Conservation (phyloP, 2,888 invertebrate genomes). For the Lasioglossum leucozonium region DNA sequence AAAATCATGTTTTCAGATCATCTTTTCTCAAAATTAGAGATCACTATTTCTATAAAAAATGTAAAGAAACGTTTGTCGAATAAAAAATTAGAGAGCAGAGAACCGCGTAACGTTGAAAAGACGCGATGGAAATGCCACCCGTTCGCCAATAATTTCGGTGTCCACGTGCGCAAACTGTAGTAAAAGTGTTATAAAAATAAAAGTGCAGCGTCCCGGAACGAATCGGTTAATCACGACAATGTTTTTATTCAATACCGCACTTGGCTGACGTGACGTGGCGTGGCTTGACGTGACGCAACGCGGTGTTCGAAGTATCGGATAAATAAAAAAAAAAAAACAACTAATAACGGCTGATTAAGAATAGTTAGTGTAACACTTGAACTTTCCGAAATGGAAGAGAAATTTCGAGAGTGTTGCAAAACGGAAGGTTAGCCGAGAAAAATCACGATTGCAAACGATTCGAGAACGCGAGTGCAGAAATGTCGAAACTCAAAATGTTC, state of each 20-base stretch:
- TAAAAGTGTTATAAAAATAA: constrained; percentile 14
- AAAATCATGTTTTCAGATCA: too few relatives aligned
- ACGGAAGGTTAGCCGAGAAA: not conserved
- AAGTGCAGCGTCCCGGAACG: constrained; percentile 22
- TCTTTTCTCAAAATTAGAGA: not conserved
- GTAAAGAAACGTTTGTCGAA: not conserved
- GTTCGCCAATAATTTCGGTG: constrained; percentile 5
- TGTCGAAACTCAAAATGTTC: not conserved
- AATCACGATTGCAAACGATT: not conserved
- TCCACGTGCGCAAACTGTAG: not conserved
- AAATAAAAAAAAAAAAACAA: not conserved
- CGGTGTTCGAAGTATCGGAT: not conserved
- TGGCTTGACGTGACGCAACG: not conserved
- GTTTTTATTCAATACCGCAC: not conserved
- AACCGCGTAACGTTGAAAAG: not conserved
- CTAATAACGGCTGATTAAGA: not conserved
- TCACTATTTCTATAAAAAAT: not conserved
- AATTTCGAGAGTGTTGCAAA: not conserved
- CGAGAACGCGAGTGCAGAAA: too few relatives aligned
- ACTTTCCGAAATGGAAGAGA: not conserved
- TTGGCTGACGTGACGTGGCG: too few relatives aligned
- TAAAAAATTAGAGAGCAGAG: not conserved
- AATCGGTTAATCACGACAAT: constrained; percentile 5
- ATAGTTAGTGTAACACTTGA: not conserved
- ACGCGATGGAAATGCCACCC: not conserved